Percentiles rank a stretch among this genome's conserved stretches.
Conservation (phyloP, 2,113 vertebrate genomes). For the Cyprinus carpio region DNA sequence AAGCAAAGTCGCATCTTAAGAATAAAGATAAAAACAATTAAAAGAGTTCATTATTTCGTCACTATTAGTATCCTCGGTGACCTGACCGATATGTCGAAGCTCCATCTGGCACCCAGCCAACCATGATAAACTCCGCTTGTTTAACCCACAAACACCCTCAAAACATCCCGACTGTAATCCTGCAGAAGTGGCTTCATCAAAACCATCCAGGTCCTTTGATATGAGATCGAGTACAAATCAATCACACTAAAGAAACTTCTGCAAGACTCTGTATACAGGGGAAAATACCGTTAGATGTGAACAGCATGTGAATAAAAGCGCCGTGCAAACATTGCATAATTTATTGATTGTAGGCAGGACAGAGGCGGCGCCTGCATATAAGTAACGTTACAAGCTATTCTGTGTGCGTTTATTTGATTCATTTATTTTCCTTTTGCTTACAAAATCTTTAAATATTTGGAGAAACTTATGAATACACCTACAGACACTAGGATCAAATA, state of each 20-base stretch:
- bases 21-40: not conserved
- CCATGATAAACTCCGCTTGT: not conserved
- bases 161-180: not conserved
- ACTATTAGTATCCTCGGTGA: constrained; percentile 8
- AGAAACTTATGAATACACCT: not conserved
- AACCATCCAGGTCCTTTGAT: not conserved
- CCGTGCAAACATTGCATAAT: not conserved
- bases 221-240: not conserved
- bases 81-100: not conserved
- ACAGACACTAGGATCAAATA: not conserved
- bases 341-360: not conserved
- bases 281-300: not conserved
- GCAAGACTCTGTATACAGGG: not conserved
- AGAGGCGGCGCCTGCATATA: not conserved
- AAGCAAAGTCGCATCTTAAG: constrained; percentile 2
- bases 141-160: not conserved
- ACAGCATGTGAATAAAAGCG: not conserved
- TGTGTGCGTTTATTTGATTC: not conserved
- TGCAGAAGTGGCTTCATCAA: not conserved
- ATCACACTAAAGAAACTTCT: not conserved
- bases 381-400: no score
- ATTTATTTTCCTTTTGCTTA: not conserved
- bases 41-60: constrained; percentile 10
- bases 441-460: not conserved
- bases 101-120: not conserved